These are phyloP conservation scores for Hirtodrosophila histrioides DNA, from an alignment of 2,888 invertebrate species.

Conservation along the genomic window DNA sequence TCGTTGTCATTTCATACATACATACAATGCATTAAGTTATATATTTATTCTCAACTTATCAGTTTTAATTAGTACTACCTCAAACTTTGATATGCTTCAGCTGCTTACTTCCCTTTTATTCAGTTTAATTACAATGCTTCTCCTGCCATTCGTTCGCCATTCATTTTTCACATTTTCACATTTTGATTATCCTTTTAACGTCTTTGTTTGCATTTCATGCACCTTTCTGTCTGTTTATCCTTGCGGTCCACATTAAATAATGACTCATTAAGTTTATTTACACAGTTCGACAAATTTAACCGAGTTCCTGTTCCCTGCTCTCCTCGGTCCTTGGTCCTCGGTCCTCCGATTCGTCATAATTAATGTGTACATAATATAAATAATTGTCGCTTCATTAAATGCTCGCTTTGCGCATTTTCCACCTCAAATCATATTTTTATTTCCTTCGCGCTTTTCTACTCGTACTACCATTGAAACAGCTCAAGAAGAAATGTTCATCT, in stretches of 20 bases:
- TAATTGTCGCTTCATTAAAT: slow-evolving; percentile 55
- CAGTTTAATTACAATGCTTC: not conserved
- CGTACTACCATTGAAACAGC: slow-evolving; percentile 22
- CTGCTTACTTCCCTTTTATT: too few relatives aligned
- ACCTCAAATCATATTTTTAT: slow-evolving; percentile 17
- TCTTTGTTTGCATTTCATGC: slow-evolving; percentile 24
- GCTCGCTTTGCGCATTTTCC: slow-evolving; percentile 20
- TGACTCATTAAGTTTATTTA: slow-evolving; percentile 65
- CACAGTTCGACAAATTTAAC: slow-evolving; percentile 39
- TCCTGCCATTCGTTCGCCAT: not conserved
- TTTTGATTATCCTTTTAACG: not conserved
- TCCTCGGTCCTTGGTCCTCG: too few relatives aligned
- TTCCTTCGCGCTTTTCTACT: not conserved
- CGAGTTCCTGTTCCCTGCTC: not conserved
- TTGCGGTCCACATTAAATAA: slow-evolving; percentile 37
- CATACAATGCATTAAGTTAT: too few relatives aligned
- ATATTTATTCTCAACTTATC: too few relatives aligned
- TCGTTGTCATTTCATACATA: too few relatives aligned
- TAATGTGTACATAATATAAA: slow-evolving; percentile 56
- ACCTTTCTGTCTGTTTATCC: slow-evolving; percentile 35
- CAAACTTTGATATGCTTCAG: too few relatives aligned
- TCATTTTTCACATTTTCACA: not conserved
- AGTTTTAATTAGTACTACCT: too few relatives aligned
- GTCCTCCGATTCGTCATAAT: slow-evolving; percentile 45
- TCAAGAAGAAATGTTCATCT: slow-evolving; percentile 39